Evolutionary conservation across 1,140 invertebrate species (phyloP).

Genomic region (Babylonia areolata): DNA sequence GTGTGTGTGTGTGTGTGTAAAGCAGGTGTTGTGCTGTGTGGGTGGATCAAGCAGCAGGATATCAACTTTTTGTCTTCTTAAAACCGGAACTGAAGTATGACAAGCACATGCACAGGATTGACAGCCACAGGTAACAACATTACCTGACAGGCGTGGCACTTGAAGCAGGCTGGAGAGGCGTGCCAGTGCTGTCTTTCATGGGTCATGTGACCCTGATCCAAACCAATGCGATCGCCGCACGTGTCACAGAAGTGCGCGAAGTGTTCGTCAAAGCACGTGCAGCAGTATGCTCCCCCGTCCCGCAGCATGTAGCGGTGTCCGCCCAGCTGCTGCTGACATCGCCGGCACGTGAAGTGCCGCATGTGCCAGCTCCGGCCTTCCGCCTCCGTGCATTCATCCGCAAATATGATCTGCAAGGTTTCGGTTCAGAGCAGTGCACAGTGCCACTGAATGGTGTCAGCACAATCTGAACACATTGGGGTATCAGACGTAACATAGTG

Average conservation of each 20-base stretch:
- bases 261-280: slow-evolving; percentile 94
- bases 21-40: no score
- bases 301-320: slow-evolving; percentile 98
- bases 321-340: slow-evolving; percentile 94
- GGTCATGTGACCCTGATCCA: slow-evolving; percentile 97
- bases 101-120: no score
- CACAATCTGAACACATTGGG: no score
- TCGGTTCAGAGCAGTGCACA: no score
- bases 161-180: slow-evolving; percentile 95
- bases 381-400: slow-evolving; percentile 98
- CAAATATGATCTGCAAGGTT: slow-evolving; percentile 94
- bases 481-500: no score
- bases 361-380: slow-evolving; percentile 99
- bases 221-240: slow-evolving; percentile 95
- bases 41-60: no score
- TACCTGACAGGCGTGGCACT: slow-evolving; percentile 90
- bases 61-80: no score
- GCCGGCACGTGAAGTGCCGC: slow-evolving; percentile 97
- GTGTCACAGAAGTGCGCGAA: slow-evolving; percentile 98
- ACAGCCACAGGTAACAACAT: not conserved
- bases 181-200: slow-evolving; percentile 99
- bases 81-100: no score
- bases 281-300: slow-evolving; percentile 93
- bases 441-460: not conserved
- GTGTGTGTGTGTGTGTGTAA: no score